phyloP scores from a whole-genome alignment of 2,888 invertebrate genomes.

The Xylophagus ater region DNA sequence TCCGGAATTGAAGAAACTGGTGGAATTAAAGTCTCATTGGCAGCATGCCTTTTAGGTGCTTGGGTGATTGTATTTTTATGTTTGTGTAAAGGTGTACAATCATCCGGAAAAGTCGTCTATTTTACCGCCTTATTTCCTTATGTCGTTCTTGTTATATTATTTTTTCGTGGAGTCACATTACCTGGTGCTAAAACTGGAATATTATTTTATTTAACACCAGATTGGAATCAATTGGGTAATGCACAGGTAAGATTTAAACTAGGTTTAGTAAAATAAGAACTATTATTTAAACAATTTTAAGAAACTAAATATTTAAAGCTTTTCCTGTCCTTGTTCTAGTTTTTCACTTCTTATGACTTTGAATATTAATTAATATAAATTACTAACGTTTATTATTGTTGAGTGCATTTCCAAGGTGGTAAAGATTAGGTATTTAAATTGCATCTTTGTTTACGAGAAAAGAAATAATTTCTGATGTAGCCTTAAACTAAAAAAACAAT shows the following conservation, averaged over 20 bases:
- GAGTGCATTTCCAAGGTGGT: too few species aligned
- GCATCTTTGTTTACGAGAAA: too few species aligned
- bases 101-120: slow-evolving; percentile 69
- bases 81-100: slow-evolving; percentile 67
- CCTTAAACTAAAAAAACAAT: too few species aligned
- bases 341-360: too few species aligned
- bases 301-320: too few species aligned
- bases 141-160: slow-evolving; percentile 60
- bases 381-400: too few species aligned
- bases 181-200: slow-evolving; percentile 71
- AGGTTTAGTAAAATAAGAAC: too few species aligned
- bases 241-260: slow-evolving; percentile 45
- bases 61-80: slow-evolving; percentile 71
- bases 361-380: too few species aligned
- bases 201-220: slow-evolving; percentile 66
- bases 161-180: slow-evolving; percentile 66
- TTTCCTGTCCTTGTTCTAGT: too few species aligned
- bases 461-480: too few species aligned
- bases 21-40: slow-evolving; percentile 55
- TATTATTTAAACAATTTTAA: too few species aligned
- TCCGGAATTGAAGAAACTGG: slow-evolving; percentile 62
- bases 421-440: too few species aligned
- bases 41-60: slow-evolving; percentile 59
- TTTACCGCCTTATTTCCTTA: slow-evolving; percentile 68
- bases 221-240: slow-evolving; percentile 59